Conservation (phyloP, 2,888 invertebrate species). For the Muscina levida region DNA sequence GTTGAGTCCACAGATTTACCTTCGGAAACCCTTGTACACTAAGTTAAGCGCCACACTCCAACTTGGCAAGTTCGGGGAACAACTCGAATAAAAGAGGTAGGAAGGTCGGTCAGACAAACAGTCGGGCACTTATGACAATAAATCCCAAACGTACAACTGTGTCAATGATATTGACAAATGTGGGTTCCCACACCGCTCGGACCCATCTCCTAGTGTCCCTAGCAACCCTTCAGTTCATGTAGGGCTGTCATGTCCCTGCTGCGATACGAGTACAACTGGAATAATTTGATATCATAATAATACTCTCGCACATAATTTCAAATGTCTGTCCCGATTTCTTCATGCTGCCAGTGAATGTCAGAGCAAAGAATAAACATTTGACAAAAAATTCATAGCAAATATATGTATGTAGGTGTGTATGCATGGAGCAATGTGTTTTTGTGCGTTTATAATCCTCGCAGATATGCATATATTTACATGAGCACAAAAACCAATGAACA, state of each 20-base stretch:
- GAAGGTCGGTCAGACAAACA: neutral
- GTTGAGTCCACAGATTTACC: constrained; percentile 5
- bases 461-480: too few species aligned
- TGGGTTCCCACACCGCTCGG: neutral
- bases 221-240: constrained; percentile 12
- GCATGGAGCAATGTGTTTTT: too few species aligned
- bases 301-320: constrained; percentile 25
- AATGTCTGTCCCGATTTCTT: neutral
- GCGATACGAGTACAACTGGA: neutral
- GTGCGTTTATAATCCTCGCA: too few species aligned
- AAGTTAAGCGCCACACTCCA: neutral
- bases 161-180: constrained; percentile 36
- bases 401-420: neutral
- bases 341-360: neutral
- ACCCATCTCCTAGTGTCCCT: neutral
- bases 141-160: constrained; percentile 18
- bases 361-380: neutral
- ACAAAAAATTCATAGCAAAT: neutral
- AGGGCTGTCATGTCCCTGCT: neutral
- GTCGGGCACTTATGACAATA: neutral
- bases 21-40: constrained; percentile 23
- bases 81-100: neutral
- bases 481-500: too few species aligned
- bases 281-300: constrained; percentile 25
- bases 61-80: neutral